Conservation (phyloP, 2,888 invertebrate genomes). For the Pseudanteris insignis region DNA sequence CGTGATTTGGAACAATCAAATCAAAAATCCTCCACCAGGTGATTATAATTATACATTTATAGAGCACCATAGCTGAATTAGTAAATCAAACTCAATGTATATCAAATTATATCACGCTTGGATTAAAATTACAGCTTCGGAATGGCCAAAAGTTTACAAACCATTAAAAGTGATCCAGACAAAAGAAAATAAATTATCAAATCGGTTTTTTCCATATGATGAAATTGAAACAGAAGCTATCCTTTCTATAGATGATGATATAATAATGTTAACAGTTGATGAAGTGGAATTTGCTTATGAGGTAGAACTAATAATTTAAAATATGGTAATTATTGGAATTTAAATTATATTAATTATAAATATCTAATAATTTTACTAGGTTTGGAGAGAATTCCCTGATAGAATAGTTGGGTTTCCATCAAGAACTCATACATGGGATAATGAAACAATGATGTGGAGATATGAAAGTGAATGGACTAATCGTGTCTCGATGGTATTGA, state of each 20-base stretch:
- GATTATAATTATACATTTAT: conserved; percentile 67
- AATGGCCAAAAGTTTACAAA: conserved; percentile 89
- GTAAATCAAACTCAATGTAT: no score
- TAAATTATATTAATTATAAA: no score
- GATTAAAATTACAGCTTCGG: conserved; percentile 79
- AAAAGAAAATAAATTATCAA: conserved; percentile 91
- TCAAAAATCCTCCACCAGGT: conserved; percentile 88
- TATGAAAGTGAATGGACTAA: conserved; percentile 99
- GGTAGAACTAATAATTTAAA: no score
- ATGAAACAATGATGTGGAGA: conserved; percentile 83
- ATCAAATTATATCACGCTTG: no score
- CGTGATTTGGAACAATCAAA: conserved; percentile 96
- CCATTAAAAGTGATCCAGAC: conserved; percentile 91
- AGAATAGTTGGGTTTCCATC: conserved; percentile 96
- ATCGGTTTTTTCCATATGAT: conserved; percentile 93
- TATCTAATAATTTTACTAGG: conserved; percentile 80
- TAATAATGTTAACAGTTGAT: conserved; percentile 93
- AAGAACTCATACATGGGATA: conserved; percentile 93
- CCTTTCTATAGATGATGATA: conserved; percentile 94
- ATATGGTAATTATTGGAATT: no score
- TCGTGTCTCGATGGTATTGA: conserved; percentile 94
- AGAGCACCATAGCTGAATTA: no score
- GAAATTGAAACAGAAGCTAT: conserved; percentile 98
- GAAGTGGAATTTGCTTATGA: conserved; percentile 94
- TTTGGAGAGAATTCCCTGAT: conserved; percentile 97